A percentile compares a stretch with the other conserved stretches of the same genome.
phyloP scores from a whole-genome alignment of 2,113 vertebrate genomes.

The Anhinga anhinga region DNA sequence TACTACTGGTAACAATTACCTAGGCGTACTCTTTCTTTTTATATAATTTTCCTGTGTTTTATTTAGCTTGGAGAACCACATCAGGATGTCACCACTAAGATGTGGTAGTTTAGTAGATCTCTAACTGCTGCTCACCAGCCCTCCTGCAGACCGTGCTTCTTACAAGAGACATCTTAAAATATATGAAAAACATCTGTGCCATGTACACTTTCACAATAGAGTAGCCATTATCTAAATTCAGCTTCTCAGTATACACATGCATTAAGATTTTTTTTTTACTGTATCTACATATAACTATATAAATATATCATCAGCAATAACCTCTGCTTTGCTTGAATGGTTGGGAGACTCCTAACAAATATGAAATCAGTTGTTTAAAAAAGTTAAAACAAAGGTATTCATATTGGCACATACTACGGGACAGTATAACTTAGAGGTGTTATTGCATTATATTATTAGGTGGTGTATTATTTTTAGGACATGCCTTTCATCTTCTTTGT shows the following conservation, averaged over 20 bases:
- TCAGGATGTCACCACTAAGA: constrained; percentile 49
- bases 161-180: constrained; percentile 66
- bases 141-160: constrained; percentile 44
- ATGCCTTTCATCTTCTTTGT: background rate
- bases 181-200: constrained; percentile 17
- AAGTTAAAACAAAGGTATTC: background rate
- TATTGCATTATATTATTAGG: background rate
- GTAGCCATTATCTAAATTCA: background rate
- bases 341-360: background rate
- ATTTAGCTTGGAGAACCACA: constrained; percentile 75
- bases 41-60: constrained; percentile 69
- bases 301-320: background rate
- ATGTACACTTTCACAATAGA: background rate
- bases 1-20: constrained; percentile 75
- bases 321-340: background rate
- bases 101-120: constrained; percentile 53
- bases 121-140: constrained; percentile 53
- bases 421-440: background rate
- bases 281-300: background rate
- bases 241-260: background rate
- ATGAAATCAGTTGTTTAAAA: background rate
- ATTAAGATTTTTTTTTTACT: background rate
- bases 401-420: background rate
- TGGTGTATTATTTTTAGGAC: background rate
- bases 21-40: constrained; percentile 66